Evolutionary conservation across 2,888 invertebrate genomes (phyloP), one percentile per base, ranked within the genome.

Genomic region (Euplagia quadripunctaria): DNA sequence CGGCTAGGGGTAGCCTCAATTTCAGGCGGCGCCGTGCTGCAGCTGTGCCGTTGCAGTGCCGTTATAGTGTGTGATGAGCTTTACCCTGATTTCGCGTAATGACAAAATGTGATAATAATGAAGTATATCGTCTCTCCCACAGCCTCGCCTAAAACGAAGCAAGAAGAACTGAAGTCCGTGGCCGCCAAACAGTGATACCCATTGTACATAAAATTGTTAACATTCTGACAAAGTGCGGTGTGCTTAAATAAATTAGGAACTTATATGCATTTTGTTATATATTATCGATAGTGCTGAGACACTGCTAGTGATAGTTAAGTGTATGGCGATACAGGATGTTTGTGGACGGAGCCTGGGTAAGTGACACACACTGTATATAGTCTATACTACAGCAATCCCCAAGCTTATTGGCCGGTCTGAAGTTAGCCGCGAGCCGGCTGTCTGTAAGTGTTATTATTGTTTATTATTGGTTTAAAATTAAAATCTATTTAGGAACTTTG

Each of bases 61-160:
- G n/a, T n/a, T n/a, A n/a, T n/a, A n/a, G n/a, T n/a, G n/a, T n/a
- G n/a, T n/a, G n/a, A n/a, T n/a, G n/a, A n/a, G n/a, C n/a, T n/a
- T n/a, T 31, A 31, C 31, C 31, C 31, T 31, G 31, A 31, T 31
- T 31, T 31, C 31, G 31, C 2, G 31, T 31, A 31, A 31, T 31
- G 31, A 31, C 31, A 31, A 31, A 31, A 31, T 31, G 2, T 31
- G 31, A 31, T 31, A 31, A 31, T 31, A 31, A 31, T 31, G 1
- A 31, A 31, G 2, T 31, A 31, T 31, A 31, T 31, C 31, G 31
- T 31, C 1, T 20, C 75, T n/a, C 72, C 82, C 80, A 17, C 92
- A 92, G 93, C 92, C 17, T 87, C 92, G 75, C 92, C 91, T 65
- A 94, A 94, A 84, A 66, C 90, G 73, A 94, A 94, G 81, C 90